Percentiles rank a stretch among this genome's conserved stretches.
Conservation (phyloP, 2,888 invertebrate species). For the Sphaerophoria taeniata region DNA sequence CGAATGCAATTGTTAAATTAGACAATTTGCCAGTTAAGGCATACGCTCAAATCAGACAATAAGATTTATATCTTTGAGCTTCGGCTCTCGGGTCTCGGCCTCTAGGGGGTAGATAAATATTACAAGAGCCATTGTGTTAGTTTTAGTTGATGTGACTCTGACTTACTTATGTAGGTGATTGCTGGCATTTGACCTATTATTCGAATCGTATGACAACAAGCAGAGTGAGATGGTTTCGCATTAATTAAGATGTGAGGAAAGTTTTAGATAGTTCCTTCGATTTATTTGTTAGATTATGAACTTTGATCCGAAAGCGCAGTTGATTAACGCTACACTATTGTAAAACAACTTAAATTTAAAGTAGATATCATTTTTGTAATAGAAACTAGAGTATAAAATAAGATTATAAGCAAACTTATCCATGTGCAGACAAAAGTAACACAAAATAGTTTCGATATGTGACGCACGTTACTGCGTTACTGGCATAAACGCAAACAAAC, state of each 20-base stretch:
- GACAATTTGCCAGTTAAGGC: slow-evolving; percentile 71
- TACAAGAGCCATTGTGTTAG: slow-evolving; percentile 4
- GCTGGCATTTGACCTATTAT: slow-evolving; percentile 67
- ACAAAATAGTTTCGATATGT: too few relatives aligned
- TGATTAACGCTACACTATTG: too few relatives aligned
- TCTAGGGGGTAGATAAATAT: neutral
- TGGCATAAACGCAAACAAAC: too few relatives aligned
- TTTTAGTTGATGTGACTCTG: slow-evolving; percentile 40
- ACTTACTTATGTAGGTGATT: slow-evolving; percentile 62
- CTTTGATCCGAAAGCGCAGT: neutral
- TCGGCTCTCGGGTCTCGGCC: slow-evolving; percentile 11
- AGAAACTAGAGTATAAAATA: too few relatives aligned
- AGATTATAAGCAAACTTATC: too few relatives aligned
- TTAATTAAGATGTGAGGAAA: neutral
- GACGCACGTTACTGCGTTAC: too few relatives aligned
- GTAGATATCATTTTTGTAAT: too few relatives aligned
- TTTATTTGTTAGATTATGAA: neutral
- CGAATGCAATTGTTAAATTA: slow-evolving; percentile 69
- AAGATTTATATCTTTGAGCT: slow-evolving; percentile 70
- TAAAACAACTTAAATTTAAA: too few relatives aligned
- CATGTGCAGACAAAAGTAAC: too few relatives aligned
- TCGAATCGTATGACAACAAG: slow-evolving; percentile 41
- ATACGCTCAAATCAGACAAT: slow-evolving; percentile 68
- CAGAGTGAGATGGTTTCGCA: slow-evolving; percentile 1
- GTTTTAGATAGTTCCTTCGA: slow-evolving; percentile 36